These are phyloP conservation scores for Antitype chi DNA, from an alignment of 2,888 invertebrate genomes.

Conservation along the genomic window DNA sequence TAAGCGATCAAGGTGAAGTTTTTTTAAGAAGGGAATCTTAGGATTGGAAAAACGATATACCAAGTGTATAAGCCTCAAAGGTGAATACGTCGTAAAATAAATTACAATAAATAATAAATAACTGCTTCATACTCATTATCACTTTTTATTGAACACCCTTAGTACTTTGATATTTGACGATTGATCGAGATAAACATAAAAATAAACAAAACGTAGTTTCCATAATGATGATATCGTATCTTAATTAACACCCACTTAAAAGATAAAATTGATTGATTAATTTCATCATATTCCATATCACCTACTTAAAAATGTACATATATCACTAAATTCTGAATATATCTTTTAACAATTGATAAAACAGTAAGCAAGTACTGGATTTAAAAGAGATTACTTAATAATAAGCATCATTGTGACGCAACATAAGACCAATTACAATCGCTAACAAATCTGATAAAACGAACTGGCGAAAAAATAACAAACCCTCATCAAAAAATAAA, in stretches of 20 bases:
- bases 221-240: slow-evolving; percentile 9
- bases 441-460: not conserved
- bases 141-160: too few relatives aligned
- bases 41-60: too few relatives aligned
- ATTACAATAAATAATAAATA: too few relatives aligned
- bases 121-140: too few relatives aligned
- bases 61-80: too few relatives aligned
- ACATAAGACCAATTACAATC: not conserved
- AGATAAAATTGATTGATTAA: slow-evolving; percentile 12
- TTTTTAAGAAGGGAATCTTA: too few relatives aligned
- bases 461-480: not conserved
- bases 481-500: not conserved
- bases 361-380: not conserved
- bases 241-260: slow-evolving; percentile 5
- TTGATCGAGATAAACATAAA: not conserved
- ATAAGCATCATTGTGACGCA: not conserved
- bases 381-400: slow-evolving; percentile 5
- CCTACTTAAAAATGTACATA: not conserved
- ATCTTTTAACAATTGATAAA: slow-evolving; percentile 34
- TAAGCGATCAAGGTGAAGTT: too few relatives aligned
- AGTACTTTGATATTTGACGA: too few relatives aligned
- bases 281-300: not conserved
- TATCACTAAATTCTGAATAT: not conserved
- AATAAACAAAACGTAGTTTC: slow-evolving; percentile 3
- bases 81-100: too few relatives aligned